These are phyloP conservation scores for Rhodeus uyekii DNA, from an alignment of 2,797 vertebrate species.

Conservation along the genomic window DNA sequence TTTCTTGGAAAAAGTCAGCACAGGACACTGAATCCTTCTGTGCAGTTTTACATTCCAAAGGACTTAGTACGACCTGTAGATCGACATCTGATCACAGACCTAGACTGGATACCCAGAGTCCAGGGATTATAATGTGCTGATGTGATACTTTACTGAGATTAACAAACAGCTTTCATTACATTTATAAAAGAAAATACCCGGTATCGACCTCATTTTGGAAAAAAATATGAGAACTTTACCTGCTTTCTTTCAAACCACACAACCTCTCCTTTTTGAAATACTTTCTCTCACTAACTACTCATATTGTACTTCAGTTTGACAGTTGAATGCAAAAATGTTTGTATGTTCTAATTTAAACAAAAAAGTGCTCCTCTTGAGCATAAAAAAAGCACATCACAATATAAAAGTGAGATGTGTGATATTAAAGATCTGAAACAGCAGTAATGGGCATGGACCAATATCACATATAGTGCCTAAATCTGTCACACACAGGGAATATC, in stretches of 20 bases:
- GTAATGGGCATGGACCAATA: neutral
- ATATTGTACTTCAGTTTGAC: neutral
- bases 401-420: too few relatives aligned
- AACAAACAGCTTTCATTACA: neutral
- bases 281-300: neutral
- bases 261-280: neutral
- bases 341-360: neutral
- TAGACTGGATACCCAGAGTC: neutral
- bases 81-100: conserved; percentile 8
- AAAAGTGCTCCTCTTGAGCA: neutral
- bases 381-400: neutral
- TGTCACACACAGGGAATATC: neutral
- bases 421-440: neutral
- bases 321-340: neutral
- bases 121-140: neutral
- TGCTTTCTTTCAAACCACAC: neutral
- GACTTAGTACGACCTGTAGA: conserved; percentile 8
- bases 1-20: neutral
- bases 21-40: neutral
- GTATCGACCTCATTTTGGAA: neutral
- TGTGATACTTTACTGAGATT: neutral
- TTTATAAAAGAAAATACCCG: neutral
- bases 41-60: conserved; percentile 14
- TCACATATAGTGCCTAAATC: neutral
- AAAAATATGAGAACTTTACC: neutral